Evolutionary conservation across 2,113 vertebrate species (phyloP).

Genomic region (Aleadryas rufinucha): DNA sequence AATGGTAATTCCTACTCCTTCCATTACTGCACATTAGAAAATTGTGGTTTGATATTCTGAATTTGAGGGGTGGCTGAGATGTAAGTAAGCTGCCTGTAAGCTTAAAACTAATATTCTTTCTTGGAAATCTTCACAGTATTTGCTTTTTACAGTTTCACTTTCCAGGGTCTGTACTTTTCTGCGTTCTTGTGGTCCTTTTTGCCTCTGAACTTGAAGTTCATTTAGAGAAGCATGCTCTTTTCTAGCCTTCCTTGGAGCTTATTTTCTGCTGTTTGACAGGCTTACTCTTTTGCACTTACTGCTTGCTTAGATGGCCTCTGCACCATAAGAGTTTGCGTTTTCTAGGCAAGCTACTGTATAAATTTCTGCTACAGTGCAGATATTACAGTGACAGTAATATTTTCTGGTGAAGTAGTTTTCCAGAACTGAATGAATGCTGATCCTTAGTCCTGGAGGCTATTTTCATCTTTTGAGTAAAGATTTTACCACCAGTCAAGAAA

Average conservation of each 20-base stretch:
- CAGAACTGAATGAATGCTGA: not conserved
- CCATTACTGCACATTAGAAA: not conserved
- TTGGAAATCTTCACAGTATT: not conserved
- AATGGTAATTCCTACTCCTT: constrained; percentile 80
- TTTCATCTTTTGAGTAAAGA: not conserved
- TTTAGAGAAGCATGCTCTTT: not conserved
- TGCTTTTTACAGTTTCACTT: not conserved
- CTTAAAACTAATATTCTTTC: not conserved
- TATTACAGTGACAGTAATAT: not conserved
- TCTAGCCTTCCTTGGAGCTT: not conserved
- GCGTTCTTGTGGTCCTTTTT: not conserved
- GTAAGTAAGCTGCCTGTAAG: not conserved
- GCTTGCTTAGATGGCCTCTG: not conserved
- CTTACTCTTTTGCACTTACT: not conserved
- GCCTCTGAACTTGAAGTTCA: not conserved
- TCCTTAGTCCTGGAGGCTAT: not conserved
- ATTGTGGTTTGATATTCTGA: not conserved
- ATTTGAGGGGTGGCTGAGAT: not conserved
- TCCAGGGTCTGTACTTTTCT: not conserved
- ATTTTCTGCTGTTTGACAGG: not conserved
- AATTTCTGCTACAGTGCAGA: not conserved
- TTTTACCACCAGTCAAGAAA: not conserved
- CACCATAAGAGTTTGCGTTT: not conserved
- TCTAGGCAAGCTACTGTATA: not conserved
- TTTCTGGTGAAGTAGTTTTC: not conserved